Evolutionary conservation across 1,140 invertebrate species (phyloP), one percentile per base, ranked within the genome.

Genomic region (Chironomus striatipennis): DNA sequence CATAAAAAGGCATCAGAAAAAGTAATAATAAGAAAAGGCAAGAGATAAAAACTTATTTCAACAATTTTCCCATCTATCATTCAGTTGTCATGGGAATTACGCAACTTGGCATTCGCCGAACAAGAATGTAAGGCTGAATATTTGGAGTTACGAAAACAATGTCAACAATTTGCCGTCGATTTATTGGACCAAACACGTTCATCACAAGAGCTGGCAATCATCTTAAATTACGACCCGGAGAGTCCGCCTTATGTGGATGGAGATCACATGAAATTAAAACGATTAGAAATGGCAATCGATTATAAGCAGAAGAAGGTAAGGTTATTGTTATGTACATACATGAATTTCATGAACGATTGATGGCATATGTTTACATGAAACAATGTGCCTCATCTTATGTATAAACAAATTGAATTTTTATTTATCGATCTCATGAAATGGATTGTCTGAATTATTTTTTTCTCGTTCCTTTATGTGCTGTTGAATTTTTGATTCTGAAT

Each of bases 291-390:
- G 65, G 95, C 95, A 0, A 94, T 98, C 73, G 88, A 92, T 76
- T 96, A 94, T 81, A 95, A 96, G 79, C 96, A 98, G 82, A 98
- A 98, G 82, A 92, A 91, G 86, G 93, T 94, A 78, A 76, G 18
- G n/a, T 57, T 15, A 57, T 57, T 24, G 20, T 34, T 73, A 34
- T 34, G 24, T 34, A 34, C 24, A 34, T 34, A 34, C 5, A 34
- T 34, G 24, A 34, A 34, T 34, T 2, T 34, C 24, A 34, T 34
- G 24, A 34, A 34, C 24, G 24, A 34, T 34, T 34, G 24, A 34
- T 34, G 24, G 24, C 24, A 34, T 34, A 34, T 34, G 24, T 34
- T 34, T 34, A 34, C 24, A 34, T 34, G 24, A 1, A 34, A 5
- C 24, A 2, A 34, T 5, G 24, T n/a, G n/a, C n/a, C n/a, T n/a